phyloP scores from a whole-genome alignment of 2,113 vertebrate species.

The Eclectus roratus region DNA sequence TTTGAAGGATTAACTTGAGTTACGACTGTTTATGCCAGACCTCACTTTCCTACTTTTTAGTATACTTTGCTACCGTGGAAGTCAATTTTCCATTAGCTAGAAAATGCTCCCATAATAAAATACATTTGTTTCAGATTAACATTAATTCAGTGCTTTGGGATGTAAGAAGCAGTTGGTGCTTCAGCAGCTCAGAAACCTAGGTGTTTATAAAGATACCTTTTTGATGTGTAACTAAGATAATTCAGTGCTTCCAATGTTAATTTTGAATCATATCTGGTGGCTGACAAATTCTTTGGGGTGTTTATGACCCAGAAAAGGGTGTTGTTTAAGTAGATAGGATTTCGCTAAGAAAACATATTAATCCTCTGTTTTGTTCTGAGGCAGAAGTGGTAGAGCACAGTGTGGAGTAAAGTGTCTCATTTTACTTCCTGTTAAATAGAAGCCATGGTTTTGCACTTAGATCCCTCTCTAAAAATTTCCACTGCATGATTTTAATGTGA shows the following conservation, averaged over 20 bases:
- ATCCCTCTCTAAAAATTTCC: background rate
- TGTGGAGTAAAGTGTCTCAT: background rate
- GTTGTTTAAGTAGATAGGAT: background rate
- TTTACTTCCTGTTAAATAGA: conserved; percentile 9
- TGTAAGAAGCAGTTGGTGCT: background rate
- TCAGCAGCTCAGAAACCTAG: background rate
- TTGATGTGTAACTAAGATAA: background rate
- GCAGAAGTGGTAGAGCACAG: background rate
- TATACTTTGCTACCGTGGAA: background rate
- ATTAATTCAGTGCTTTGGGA: background rate
- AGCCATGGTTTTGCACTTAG: background rate
- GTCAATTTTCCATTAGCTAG: background rate
- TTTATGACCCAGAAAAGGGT: background rate
- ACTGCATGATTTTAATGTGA: background rate
- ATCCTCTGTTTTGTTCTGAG: background rate
- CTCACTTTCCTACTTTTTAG: background rate
- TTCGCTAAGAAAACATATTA: background rate
- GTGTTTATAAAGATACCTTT: background rate
- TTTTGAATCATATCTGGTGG: background rate
- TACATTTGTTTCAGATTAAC: background rate
- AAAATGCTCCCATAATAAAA: background rate
- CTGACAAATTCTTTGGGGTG: background rate
- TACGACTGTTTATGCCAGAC: background rate
- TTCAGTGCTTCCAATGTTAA: background rate
- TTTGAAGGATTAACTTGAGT: background rate